phyloP scores from a whole-genome alignment of 2,113 vertebrate genomes.

The Chamaetylas fuelleborni region DNA sequence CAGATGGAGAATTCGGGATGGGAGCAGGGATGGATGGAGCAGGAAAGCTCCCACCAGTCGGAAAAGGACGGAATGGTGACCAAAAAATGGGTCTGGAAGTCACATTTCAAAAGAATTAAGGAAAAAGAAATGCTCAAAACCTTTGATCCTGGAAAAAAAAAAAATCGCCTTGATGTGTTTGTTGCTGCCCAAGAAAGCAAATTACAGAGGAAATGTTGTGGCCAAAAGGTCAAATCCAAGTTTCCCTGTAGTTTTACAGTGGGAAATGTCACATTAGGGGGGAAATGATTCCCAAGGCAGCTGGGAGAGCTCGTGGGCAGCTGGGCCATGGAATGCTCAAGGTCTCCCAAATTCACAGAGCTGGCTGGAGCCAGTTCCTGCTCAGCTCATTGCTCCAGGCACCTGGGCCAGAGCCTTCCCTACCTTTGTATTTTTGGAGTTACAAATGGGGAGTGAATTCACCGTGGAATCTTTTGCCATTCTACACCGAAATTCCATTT shows the following conservation, averaged over 20 bases:
- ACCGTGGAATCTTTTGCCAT: neutral
- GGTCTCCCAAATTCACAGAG: neutral
- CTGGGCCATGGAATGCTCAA: fast-evolving
- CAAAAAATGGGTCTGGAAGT: neutral
- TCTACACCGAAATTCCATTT: neutral
- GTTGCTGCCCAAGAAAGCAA: neutral
- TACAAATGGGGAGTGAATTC: neutral
- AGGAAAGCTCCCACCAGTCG: neutral
- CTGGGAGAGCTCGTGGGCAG: neutral
- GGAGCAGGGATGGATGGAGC: neutral
- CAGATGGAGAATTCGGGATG: neutral
- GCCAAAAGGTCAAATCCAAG: neutral
- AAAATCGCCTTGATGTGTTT: fast-evolving
- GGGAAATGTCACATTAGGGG: fast-evolving
- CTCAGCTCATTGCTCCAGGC: neutral
- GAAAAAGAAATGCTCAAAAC: fast-evolving
- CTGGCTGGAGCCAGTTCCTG: neutral
- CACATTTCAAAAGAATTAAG: neutral
- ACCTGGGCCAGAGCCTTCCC: neutral
- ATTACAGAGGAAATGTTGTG: neutral
- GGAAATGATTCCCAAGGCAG: neutral
- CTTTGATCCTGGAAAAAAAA: neutral
- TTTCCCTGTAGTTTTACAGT: neutral
- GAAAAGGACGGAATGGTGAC: neutral
- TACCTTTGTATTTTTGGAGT: neutral